Base-by-base conservation (phyloP, 2,888 invertebrate genomes). In the Barypeithes pellucidus region DNA sequence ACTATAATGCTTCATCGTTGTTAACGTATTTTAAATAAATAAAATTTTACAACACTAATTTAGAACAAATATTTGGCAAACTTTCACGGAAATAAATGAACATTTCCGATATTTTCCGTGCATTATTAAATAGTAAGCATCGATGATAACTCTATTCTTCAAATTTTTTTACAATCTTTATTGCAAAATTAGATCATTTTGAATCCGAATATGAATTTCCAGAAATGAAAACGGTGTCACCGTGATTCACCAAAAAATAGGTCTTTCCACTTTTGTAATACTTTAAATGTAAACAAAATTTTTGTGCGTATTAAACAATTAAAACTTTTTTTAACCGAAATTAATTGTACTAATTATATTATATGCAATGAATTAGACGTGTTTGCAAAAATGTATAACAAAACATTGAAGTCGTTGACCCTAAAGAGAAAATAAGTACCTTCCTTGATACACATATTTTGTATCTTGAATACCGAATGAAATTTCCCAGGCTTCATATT, bases 341-440 rank as follows among this genome's bases (percentile, higher is more conserved):
- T 33, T 33, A n/a, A 29, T 29, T 33, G 9, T 16, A 29, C 4
- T 29, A 4, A 29, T 57, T 9, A 33, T 8, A 11, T 33, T 16
- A 18, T 57, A 33, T 57, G 54, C 54, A 18, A 57, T 36, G 18
- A 57, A 33, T 57, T 54, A 29, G 33, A 9, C 29, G 29, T 57
- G 33, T 18, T 57, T 14, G 16, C 8, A 33, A 57, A 57, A 57
- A 57, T 57, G 2, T 43, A 16, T 16, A 33, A 33, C 33, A 33
- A 57, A 33, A 57, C 33, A 57, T 22, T 14, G 24, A 20, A 57
- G 54, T 57, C 54, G 14, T 33, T 33, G 54, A 57, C 54, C 54
- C 54, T 11, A 22, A 9, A 9, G 3, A 33, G 18, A 4, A 57
- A 57, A 33, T 33, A 33, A 24, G 3, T 14, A 29, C 1, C 3